Evolutionary conservation across 2,797 vertebrate species (phyloP).

Genomic region (Manis javanica): DNA sequence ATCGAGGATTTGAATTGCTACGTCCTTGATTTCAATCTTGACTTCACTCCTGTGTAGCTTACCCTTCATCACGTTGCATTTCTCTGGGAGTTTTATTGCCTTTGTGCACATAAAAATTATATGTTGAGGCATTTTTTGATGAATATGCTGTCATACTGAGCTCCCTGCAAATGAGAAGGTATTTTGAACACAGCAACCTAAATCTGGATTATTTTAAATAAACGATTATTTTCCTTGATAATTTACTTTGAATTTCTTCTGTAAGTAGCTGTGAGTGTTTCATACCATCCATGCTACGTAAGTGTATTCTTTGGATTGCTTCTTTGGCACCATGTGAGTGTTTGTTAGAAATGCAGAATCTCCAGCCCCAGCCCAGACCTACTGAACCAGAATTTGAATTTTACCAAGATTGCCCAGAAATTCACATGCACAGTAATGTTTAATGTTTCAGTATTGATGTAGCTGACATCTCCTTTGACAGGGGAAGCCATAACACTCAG

Average conservation of each 20-base stretch:
- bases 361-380: neutral
- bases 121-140: neutral
- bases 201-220: neutral
- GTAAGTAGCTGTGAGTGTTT: neutral
- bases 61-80: neutral
- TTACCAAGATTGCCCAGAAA: neutral
- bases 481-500: neutral
- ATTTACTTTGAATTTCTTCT: neutral
- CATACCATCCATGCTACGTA: neutral
- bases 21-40: neutral
- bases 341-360: neutral
- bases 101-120: neutral
- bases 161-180: neutral
- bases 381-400: neutral
- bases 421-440: neutral
- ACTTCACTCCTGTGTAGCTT: neutral
- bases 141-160: neutral
- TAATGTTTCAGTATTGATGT: neutral
- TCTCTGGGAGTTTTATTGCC: neutral
- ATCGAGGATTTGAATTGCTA: neutral
- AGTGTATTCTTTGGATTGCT: neutral
- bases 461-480: conserved; percentile 36
- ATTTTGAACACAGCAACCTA: neutral
- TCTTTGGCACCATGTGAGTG: neutral
- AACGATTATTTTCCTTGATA: neutral